Evolutionary conservation across 2,797 vertebrate species (phyloP).

Genomic region (Gymnoscopelus braueri): DNA sequence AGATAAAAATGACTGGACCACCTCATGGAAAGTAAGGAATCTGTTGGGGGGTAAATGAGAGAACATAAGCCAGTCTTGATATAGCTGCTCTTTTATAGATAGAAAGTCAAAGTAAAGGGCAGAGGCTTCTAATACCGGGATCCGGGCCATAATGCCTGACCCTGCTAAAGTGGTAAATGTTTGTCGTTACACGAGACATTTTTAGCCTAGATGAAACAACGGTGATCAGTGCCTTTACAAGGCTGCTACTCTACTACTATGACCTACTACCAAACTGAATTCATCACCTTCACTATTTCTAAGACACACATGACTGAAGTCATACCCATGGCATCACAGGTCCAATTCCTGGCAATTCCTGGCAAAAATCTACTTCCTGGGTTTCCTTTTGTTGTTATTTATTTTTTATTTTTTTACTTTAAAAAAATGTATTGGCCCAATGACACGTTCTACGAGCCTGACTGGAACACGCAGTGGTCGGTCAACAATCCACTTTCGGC

Average conservation of each 20-base stretch:
- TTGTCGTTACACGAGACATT: slow-evolving; percentile 44
- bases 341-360: too few relatives aligned
- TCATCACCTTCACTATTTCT: too few relatives aligned
- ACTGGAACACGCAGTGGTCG: slow-evolving; percentile 42
- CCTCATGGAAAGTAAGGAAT: slow-evolving; percentile 24
- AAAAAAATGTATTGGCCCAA: not conserved
- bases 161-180: slow-evolving; percentile 42
- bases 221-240: slow-evolving; percentile 38
- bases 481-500: slow-evolving; percentile 55
- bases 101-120: slow-evolving; percentile 56
- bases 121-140: slow-evolving; percentile 43
- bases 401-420: slow-evolving; percentile 2
- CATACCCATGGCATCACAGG: too few relatives aligned
- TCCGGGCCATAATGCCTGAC: slow-evolving; percentile 25
- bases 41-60: slow-evolving; percentile 22
- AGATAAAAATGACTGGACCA: slow-evolving; percentile 3
- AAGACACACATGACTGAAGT: too few relatives aligned
- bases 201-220: slow-evolving; percentile 21
- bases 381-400: not conserved
- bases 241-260: slow-evolving; percentile 4
- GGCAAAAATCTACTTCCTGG: too few relatives aligned
- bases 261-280: not conserved
- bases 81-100: slow-evolving; percentile 58
- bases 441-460: slow-evolving; percentile 18
- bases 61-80: slow-evolving; percentile 42